phyloP scores from a whole-genome alignment of 2,888 invertebrate species.

The Orthosia cruda region DNA sequence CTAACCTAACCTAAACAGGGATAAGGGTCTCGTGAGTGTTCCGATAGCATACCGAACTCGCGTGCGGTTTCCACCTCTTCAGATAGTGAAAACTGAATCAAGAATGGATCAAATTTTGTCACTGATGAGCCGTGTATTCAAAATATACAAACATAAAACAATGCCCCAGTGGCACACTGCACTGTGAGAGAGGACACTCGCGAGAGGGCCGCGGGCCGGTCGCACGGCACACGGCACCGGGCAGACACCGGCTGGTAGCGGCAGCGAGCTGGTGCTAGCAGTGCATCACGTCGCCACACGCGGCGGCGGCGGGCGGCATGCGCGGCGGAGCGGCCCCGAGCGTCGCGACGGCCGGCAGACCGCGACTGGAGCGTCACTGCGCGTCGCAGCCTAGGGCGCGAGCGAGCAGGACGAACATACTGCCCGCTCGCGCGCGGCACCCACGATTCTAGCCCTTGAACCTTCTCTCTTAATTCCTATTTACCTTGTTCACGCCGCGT shows the following conservation, averaged over 20 bases:
- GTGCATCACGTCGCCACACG: constrained; percentile 85
- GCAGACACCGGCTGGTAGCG: constrained; percentile 60
- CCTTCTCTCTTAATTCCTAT: constrained; percentile 86
- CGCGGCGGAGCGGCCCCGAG: constrained; percentile 87
- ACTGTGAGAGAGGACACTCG: constrained; percentile 70
- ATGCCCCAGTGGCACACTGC: constrained; percentile 84
- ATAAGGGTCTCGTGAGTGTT: constrained; percentile 79
- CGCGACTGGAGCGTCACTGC: constrained; percentile 91
- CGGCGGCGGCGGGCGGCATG: constrained; percentile 83
- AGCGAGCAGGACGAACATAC: constrained; percentile 90
- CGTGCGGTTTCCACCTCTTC: constrained; percentile 62
- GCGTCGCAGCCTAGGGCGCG: constrained; percentile 90
- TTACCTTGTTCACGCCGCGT: constrained; percentile 83
- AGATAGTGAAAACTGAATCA: constrained; percentile 68
- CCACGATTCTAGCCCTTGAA: constrained; percentile 90
- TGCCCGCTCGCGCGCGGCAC: constrained; percentile 77
- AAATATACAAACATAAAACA: constrained; percentile 81
- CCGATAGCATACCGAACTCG: constrained; percentile 82
- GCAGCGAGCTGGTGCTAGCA: constrained; percentile 77
- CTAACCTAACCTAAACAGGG: constrained; percentile 69
- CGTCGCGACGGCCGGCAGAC: constrained; percentile 92
- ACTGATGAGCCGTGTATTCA: constrained; percentile 71
- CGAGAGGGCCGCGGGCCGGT: constrained; percentile 66
- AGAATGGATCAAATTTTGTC: constrained; percentile 70
- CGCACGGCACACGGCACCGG: constrained; percentile 57